Base-by-base conservation (phyloP, 2,113 vertebrate genomes). In the Ptilorrhoa leucosticta region DNA sequence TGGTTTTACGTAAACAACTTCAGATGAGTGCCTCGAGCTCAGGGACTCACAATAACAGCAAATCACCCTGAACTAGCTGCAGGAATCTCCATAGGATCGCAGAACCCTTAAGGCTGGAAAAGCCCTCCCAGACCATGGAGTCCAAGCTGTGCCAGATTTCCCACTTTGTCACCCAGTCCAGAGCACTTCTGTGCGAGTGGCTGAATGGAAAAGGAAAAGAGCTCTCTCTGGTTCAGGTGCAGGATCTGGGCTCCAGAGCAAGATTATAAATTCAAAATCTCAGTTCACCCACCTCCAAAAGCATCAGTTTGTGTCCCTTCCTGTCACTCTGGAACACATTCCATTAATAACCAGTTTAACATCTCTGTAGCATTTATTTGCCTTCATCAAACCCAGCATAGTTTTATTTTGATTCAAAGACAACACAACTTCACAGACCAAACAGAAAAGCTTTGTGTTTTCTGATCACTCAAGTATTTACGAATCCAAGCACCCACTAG, bases 401-500 rank as follows among this genome's bases (percentile, higher is more conserved):
- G 26, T 30, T 57, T 39, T 26, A 23, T 35, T 83, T 27, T 1
- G 4, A 83, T 26, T 39, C 68, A 39, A 65, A 76, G 35, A 5
- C 42, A 82, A 63, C 57, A 35, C 10, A 8, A 14, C 64, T 70
- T 75, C 60, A 35, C 9, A 42, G 61, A 9, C 9, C 11, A 35
- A 65, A 31, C 42, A 87, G 70, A 63, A 61, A 57, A 83, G 53
- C 77, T 44, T 20, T 2, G 1, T 3, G 63, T 50, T 45, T 48
- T 18, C 70, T n/a, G 48, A 61, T 72, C 82, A 7, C 13, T 27
- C 0, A 2, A 47, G 23, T 53, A 79, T 79, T 93, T 77, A 61
- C 2, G 0, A 39, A 51, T 57, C 13, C 63, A 23, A 90, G 68
- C 27, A 85, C 92, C 95, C 96, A 94, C 96, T 97, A 97, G 96